Percentiles rank a stretch among this genome's conserved stretches.
phyloP scores from a whole-genome alignment of 2,888 invertebrate genomes.

The Colostygia pectinataria region DNA sequence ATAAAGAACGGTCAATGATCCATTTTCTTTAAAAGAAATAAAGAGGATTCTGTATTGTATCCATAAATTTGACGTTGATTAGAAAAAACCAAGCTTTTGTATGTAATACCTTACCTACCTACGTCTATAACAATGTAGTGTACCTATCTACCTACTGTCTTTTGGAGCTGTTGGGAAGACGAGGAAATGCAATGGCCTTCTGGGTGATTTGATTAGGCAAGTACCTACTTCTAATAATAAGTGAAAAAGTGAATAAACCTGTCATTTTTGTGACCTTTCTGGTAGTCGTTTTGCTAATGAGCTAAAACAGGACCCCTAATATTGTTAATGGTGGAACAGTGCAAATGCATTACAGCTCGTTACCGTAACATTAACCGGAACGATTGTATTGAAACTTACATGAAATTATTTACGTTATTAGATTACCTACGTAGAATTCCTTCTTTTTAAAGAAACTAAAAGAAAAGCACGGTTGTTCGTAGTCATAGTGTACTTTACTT shows the following conservation, averaged over 20 bases:
- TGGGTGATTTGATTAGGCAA: too few species aligned
- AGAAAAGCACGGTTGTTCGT: too few species aligned
- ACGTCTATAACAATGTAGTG: background rate
- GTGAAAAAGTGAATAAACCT: background rate
- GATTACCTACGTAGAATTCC: too few species aligned
- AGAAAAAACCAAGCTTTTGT: too few species aligned
- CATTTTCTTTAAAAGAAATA: conserved; percentile 10
- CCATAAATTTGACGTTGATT: background rate
- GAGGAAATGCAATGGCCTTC: too few species aligned
- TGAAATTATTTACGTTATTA: too few species aligned
- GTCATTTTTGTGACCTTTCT: background rate
- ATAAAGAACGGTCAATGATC: conserved; percentile 28
- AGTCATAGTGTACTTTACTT: too few species aligned
- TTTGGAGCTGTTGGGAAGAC: too few species aligned
- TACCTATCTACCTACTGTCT: background rate
- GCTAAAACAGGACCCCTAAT: conserved; percentile 43
- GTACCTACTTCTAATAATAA: background rate
- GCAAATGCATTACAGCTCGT: conserved; percentile 79
- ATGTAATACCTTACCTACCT: too few species aligned
- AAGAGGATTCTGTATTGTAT: background rate
- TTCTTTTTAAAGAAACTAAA: too few species aligned
- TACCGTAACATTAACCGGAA: conserved; percentile 73
- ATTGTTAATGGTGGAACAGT: conserved; percentile 65
- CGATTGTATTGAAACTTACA: conserved; percentile 29
- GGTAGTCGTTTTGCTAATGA: conserved; percentile 47